Base-by-base conservation (phyloP, 1,140 invertebrate species). In the Drosophila melanica region DNA sequence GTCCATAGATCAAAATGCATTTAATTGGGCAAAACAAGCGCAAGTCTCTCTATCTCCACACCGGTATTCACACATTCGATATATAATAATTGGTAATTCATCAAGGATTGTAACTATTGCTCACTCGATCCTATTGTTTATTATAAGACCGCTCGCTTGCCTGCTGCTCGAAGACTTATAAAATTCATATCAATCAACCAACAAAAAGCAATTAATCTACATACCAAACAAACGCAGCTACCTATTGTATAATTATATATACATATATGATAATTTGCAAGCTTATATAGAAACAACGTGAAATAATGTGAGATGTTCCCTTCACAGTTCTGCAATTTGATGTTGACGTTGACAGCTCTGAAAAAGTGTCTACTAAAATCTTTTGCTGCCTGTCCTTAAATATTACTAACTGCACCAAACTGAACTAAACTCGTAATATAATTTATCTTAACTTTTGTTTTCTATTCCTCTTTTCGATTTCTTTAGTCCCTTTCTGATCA, bases 251-350 rank as follows among this genome's bases (percentile, higher is more conserved):
- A 59, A 51, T 30, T 48, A 45, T 41, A 71, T 45, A 65, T 53
- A 70, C 30, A 53, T 47, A 79, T 62, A 45, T 67, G 47, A 53
- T 33, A 30, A 69, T 63, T 68, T 63, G 47, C 63, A 71, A 54
- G 73, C 57, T 60, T 39, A 74, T 74, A 79, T 60, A 44, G 44
- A 80, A 55, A 74, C 51, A 77, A 81, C 64, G 81, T 73, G 77
- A 82, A 75, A 71, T 77, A 76, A 89, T 91, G 91, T 92, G 90
- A 92, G 91, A 92, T 79, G 90, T 90, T 86, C 91, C 91, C 85
- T 92, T 91, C 91, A 92, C 91, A 92, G 91, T 92, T 92, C 91
- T 92, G 65, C 82, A 79, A 90, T 90, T 80, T 79, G 67, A 79
- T 73, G 39, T 64, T 75, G 51, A 58, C 47, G 48, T 68, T 51